These are phyloP conservation scores for Mionectes olivaceus DNA, from an alignment of 2,797 vertebrate species.

Conservation along the genomic window DNA sequence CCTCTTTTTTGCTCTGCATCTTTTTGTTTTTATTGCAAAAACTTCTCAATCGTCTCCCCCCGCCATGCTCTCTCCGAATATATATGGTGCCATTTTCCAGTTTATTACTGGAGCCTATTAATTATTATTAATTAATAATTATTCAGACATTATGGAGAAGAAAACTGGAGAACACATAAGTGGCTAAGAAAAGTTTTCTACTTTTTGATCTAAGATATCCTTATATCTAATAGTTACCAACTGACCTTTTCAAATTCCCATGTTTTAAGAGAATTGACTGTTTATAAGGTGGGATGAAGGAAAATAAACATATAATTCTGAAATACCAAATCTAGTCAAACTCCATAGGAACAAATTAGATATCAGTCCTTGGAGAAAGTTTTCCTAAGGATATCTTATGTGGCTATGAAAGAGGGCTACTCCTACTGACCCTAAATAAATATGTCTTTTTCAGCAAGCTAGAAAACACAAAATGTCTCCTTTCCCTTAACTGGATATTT, in stretches of 20 bases:
- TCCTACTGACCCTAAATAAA: neutral
- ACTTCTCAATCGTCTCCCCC: accelerated
- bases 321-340: neutral
- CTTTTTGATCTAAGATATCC: neutral
- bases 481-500: neutral
- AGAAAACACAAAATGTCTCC: neutral
- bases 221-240: neutral
- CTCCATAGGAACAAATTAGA: neutral
- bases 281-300: neutral
- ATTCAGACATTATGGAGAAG: neutral
- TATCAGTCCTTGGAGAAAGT: neutral
- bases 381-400: neutral
- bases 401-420: neutral
- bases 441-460: neutral
- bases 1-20: neutral
- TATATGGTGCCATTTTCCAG: neutral
- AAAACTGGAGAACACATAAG: neutral
- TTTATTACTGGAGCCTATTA: neutral
- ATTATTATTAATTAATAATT: neutral
- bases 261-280: neutral
- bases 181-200: neutral
- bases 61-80: neutral
- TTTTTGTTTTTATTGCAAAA: neutral
- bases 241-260: neutral
- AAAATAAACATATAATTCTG: neutral